phyloP scores from a whole-genome alignment of 2,888 invertebrate species.

The Hedychridium roseum region DNA sequence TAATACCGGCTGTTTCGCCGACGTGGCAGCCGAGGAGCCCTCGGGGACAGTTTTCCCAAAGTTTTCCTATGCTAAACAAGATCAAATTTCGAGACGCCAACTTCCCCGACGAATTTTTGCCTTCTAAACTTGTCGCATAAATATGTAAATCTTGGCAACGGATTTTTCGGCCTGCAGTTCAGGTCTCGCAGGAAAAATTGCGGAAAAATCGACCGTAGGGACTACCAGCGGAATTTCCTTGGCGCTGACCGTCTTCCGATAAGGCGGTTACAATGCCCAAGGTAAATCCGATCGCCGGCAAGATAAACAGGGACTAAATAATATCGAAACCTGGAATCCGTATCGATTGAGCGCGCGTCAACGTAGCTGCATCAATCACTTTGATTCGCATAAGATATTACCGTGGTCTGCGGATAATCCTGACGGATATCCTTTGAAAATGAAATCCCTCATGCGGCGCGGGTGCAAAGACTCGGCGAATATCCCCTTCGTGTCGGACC shows the following conservation, averaged over 20 bases:
- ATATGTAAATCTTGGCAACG: no score
- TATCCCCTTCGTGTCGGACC: no score
- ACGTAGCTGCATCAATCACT: conserved; percentile 36
- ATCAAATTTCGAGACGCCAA: no score
- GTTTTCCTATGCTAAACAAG: no score
- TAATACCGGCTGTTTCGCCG: no score
- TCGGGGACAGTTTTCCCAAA: no score
- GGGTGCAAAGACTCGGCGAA: no score
- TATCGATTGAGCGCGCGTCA: neutral
- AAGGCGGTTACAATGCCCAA: neutral
- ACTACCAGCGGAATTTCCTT: neutral
- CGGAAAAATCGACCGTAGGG: neutral
- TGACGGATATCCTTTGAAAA: conserved; percentile 31
- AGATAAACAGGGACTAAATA: neutral
- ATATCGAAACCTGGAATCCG: neutral
- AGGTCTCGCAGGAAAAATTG: neutral
- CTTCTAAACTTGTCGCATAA: no score
- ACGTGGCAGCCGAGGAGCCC: no score
- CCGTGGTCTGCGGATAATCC: conserved; percentile 35
- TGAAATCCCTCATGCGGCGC: conserved; percentile 10
- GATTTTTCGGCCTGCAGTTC: no score
- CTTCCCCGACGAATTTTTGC: no score
- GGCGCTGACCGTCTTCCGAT: neutral
- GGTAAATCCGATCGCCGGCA: neutral
- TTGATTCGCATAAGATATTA: conserved; percentile 36